phyloP scores from a whole-genome alignment of 2,797 vertebrate genomes.

The Otolemur crassicaudatus region DNA sequence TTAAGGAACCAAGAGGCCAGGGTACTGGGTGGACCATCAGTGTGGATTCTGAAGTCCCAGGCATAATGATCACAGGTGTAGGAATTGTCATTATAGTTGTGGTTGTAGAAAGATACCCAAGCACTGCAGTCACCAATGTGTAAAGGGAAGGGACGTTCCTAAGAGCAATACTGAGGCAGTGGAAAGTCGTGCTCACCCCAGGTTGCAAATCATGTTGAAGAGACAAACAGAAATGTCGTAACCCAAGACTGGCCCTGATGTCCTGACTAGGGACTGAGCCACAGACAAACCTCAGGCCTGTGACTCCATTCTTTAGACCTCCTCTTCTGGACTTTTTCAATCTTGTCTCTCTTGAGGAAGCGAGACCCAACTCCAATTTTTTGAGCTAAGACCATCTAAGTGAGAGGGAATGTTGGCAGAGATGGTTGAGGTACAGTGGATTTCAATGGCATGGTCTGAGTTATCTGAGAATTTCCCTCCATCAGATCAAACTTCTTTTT shows the following conservation, averaged over 20 bases:
- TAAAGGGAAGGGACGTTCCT: not conserved
- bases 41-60: not conserved
- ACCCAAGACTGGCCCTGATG: not conserved
- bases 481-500: not conserved
- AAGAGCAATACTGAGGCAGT: not conserved
- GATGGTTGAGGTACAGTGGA: not conserved
- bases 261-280: not conserved
- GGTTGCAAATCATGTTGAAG: not conserved
- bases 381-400: slow-evolving; percentile 2
- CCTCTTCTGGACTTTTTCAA: not conserved
- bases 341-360: not conserved
- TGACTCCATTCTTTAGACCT: not conserved
- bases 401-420: not conserved
- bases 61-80: not conserved
- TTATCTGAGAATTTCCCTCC: slow-evolving; percentile 13
- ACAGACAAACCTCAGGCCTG: not conserved
- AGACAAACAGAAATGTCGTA: not conserved
- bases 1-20: not conserved
- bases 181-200: not conserved
- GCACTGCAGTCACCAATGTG: not conserved
- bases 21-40: not conserved
- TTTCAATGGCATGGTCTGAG: not conserved
- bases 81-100: not conserved
- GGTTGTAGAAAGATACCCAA: not conserved
- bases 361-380: not conserved